phyloP scores from a whole-genome alignment of 2,797 vertebrate species.

The Melanogrammus aeglefinus region DNA sequence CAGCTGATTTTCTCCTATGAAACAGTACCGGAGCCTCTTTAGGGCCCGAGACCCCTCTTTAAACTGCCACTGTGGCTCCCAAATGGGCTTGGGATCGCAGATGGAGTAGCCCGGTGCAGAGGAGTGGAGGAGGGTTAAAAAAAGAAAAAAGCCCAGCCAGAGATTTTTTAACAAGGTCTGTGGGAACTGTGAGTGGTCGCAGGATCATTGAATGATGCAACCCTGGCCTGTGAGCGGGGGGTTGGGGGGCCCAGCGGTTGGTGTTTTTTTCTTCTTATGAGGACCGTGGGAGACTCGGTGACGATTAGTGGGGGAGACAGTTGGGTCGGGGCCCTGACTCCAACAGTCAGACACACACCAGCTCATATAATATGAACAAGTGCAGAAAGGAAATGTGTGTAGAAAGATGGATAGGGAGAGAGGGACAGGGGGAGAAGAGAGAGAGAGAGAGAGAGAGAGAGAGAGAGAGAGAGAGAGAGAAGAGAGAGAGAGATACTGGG shows the following conservation, averaged over 20 bases:
- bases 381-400: slow-evolving; percentile 14
- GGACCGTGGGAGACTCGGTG: no score
- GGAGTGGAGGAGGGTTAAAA: slow-evolving; percentile 31
- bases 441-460: not conserved
- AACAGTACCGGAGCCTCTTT: slow-evolving; percentile 13
- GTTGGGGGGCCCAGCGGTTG: slow-evolving; percentile 4
- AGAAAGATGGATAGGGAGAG: slow-evolving; percentile 14
- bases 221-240: not conserved
- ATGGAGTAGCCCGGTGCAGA: not conserved
- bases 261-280: no score
- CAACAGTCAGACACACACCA: not conserved
- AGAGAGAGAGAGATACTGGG: no score
- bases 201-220: not conserved
- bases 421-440: slow-evolving; percentile 17
- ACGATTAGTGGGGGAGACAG: no score
- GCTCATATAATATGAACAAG: not conserved
- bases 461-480: slow-evolving; percentile 13
- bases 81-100: slow-evolving; percentile 12
- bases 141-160: slow-evolving; percentile 26
- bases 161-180: slow-evolving; percentile 52
- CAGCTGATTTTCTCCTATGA: slow-evolving; percentile 31
- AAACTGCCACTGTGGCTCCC: slow-evolving; percentile 45
- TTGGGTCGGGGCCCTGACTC: no score
- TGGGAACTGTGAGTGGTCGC: slow-evolving; percentile 25
- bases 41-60: slow-evolving; percentile 32